Conservation (phyloP, 2,797 vertebrate genomes). For the Iguana delicatissima region DNA sequence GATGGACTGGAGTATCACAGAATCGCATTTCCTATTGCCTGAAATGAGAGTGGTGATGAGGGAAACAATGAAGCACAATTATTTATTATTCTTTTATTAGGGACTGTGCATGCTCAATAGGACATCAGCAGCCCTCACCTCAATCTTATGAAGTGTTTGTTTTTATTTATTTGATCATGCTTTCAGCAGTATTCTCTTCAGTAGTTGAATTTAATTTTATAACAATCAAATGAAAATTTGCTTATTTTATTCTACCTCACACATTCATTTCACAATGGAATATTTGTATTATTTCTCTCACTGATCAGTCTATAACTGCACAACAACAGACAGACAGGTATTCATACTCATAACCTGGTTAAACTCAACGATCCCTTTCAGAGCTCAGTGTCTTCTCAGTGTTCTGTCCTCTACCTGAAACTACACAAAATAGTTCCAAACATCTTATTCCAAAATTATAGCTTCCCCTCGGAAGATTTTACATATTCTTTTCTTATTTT, state of each 20-base stretch:
- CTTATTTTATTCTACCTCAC: background rate
- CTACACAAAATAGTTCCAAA: background rate
- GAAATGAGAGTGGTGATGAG: background rate
- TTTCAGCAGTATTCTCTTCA: background rate
- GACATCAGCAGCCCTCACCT: background rate
- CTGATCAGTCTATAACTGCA: background rate
- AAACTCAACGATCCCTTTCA: background rate
- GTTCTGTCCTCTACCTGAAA: background rate
- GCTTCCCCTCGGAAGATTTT: background rate
- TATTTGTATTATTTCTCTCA: background rate
- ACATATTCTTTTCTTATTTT: background rate
- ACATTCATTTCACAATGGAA: background rate
- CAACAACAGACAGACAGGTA: background rate
- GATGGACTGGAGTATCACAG: background rate
- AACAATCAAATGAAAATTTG: background rate
- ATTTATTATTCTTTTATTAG: background rate
- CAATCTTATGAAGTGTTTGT: background rate
- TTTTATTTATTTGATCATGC: background rate
- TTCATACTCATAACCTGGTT: background rate
- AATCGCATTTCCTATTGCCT: background rate
- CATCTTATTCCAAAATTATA: slow-evolving; percentile 12
- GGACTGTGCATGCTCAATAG: too few species aligned
- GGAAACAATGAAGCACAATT: background rate
- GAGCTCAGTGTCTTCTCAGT: background rate
- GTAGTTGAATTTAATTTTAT: background rate